Base-by-base conservation (phyloP, 2,888 invertebrate genomes). In the Clivina fossor region DNA sequence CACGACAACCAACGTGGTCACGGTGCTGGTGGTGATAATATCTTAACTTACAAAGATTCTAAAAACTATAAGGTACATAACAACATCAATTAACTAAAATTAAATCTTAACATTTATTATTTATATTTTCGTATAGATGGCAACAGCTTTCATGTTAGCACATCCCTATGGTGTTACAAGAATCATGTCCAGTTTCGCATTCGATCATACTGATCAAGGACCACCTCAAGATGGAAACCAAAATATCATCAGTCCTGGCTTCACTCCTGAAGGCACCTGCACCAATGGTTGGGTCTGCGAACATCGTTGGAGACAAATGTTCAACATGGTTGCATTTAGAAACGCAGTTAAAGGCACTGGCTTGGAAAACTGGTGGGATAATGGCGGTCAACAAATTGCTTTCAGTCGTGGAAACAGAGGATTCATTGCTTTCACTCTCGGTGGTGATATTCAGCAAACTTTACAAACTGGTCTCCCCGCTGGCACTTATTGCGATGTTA, bases 1-100 rank as follows among this genome's bases (percentile, higher is more conserved):
- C 94, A 95, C 67, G 95, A 95, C 70, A 92, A 89, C 67, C 93
- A 93, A 70, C 78, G 93, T 64, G 85, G 85, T 3, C 81, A 83
- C 56, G 84, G 82, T 26, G 84, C 80, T 32, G 77, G 76, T 3
- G 79, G 78, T 41, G 78, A 76, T 3, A 65, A 71, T 41, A 79
- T 85, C 30, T 74, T 90, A 2, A 88, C 83, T 1, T 81, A 87
- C 71, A 86, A 86, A 66, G 67, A 73, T 1, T 40, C 85, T 0
- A 82, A 76, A 61, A 73, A 75, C 33, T 89, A 89, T 71, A 88
- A 68, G 58, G 66, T 66, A 22, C 4, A n/a, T 20, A 53, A 26
- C n/a, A n/a, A n/a, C n/a, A n/a, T n/a, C n/a, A n/a, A n/a, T n/a
- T n/a, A n/a, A n/a, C n/a, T n/a, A n/a, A n/a, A n/a, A n/a, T n/a